Conservation (phyloP, 2,888 invertebrate species). For the Callyntrura sp. region DNA sequence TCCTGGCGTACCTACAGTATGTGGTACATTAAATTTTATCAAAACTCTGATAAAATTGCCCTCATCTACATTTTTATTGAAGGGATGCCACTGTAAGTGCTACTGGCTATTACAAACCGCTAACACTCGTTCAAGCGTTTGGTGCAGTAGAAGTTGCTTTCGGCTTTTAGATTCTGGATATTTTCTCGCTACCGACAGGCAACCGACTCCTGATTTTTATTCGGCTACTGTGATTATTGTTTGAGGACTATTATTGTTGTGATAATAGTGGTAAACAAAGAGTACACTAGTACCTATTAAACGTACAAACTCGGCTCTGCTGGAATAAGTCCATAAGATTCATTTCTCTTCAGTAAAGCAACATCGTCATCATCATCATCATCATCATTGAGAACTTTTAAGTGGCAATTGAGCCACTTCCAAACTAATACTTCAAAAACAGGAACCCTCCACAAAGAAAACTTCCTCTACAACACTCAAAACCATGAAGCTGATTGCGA, state of each 20-base stretch:
- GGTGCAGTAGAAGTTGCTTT: no score
- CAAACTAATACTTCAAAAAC: constrained; percentile 44
- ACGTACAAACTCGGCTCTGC: background rate
- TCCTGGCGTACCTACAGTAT: background rate
- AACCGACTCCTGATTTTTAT: no score
- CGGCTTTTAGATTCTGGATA: constrained; percentile 41
- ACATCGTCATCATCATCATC: constrained; percentile 46
- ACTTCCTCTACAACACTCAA: constrained; percentile 12
- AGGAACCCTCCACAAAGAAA: constrained; percentile 10
- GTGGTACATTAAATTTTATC: background rate
- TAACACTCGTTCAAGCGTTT: no score
- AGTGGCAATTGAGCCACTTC: constrained; percentile 76
- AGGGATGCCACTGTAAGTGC: background rate
- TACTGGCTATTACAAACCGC: background rate
- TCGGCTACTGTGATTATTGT: constrained; percentile 45
- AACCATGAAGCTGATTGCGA: background rate
- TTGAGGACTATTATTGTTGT: constrained; percentile 29
- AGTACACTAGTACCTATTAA: constrained; percentile 10
- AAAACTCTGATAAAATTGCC: constrained; percentile 40
- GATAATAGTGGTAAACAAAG: constrained; percentile 31
- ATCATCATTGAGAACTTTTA: constrained; percentile 35
- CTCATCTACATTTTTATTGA: constrained; percentile 62
- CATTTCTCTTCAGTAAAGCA: no score
- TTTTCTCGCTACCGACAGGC: no score
- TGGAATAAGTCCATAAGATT: constrained; percentile 13